These are phyloP conservation scores for Oryzias celebensis DNA, from an alignment of 2,113 vertebrate genomes.

Conservation along the genomic window DNA sequence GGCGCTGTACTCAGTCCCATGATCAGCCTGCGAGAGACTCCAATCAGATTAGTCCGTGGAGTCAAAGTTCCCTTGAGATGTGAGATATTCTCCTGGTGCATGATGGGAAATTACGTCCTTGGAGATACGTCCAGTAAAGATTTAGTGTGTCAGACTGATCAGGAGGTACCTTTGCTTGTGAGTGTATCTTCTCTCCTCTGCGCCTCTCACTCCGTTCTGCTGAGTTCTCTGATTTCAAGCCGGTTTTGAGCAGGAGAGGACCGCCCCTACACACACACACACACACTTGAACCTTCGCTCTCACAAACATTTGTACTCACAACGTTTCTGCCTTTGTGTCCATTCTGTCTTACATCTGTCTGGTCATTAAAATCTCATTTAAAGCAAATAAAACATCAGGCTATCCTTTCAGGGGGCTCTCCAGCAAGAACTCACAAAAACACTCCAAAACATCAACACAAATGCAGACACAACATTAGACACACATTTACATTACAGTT, in stretches of 20 bases:
- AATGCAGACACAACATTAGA: too few species aligned
- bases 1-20: constrained; percentile 1
- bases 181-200: constrained; percentile 45
- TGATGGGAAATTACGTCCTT: constrained; percentile 51
- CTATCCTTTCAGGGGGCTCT: too few species aligned
- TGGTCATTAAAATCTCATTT: too few species aligned
- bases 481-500: constrained; percentile 38
- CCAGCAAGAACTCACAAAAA: too few species aligned
- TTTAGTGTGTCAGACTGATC: constrained; percentile 14
- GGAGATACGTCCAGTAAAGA: constrained; percentile 11
- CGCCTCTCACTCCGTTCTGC: constrained; percentile 55
- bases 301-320: constrained; percentile 25
- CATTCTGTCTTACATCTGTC: too few species aligned
- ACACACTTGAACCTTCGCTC: constrained; percentile 20
- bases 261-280: constrained; percentile 43
- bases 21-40: not conserved
- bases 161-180: not conserved
- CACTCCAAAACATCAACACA: too few species aligned
- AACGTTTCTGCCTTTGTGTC: too few species aligned
- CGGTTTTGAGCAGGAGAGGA: constrained; percentile 52
- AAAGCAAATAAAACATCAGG: too few species aligned
- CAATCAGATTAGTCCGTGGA: constrained; percentile 14
- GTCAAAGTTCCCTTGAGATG: constrained; percentile 19
- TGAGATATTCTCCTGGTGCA: constrained; percentile 38
- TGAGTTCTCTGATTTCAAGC: constrained; percentile 24